Percentiles rank a stretch among this genome's conserved stretches.
phyloP scores from a whole-genome alignment of 2,113 vertebrate genomes.

The Mobula birostris region DNA sequence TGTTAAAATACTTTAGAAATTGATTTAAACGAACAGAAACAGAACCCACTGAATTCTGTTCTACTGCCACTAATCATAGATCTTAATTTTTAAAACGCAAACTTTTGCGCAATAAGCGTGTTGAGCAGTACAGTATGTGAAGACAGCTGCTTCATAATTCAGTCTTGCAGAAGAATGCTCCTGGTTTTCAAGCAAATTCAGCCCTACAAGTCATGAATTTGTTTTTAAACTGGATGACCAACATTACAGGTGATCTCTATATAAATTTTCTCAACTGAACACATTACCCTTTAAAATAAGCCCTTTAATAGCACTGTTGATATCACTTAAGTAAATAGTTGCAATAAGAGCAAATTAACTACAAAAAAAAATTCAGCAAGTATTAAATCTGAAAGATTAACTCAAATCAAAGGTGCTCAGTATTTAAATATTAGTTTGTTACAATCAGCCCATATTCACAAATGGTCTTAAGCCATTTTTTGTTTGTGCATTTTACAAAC shows the following conservation, averaged over 20 bases:
- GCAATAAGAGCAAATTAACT: neutral
- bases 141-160: neutral
- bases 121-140: neutral
- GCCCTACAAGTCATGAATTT: neutral
- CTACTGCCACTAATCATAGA: neutral
- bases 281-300: neutral
- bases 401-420: neutral
- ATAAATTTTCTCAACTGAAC: neutral
- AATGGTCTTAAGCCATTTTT: neutral
- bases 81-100: neutral
- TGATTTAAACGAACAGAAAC: neutral
- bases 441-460: neutral
- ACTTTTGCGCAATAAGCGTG: neutral
- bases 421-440: neutral
- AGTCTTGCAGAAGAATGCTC: neutral
- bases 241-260: neutral
- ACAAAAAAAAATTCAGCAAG: neutral
- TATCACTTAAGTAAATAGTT: neutral
- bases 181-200: neutral
- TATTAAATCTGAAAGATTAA: neutral
- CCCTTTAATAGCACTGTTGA: neutral
- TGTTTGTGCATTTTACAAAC: neutral
- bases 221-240: neutral
- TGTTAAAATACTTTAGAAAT: neutral
- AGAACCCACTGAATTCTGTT: neutral